Evolutionary conservation across 2,113 vertebrate species (phyloP).

Genomic region (Proteles cristata): DNA sequence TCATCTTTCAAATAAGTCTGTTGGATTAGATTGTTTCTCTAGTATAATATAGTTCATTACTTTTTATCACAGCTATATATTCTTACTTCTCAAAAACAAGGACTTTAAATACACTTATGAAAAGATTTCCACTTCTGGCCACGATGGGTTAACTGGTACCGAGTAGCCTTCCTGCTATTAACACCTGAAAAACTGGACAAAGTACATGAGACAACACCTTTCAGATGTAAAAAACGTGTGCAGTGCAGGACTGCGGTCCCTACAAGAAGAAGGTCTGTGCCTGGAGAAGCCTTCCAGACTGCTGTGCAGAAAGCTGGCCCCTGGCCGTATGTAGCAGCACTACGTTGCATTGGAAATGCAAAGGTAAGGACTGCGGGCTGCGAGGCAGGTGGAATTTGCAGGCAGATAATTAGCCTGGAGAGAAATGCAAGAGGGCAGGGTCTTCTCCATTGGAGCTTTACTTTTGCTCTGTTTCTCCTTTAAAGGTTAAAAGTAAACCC

Average conservation of each 20-base stretch:
- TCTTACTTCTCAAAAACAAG: constrained; percentile 23
- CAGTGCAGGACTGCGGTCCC: not conserved
- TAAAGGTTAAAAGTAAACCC: not conserved
- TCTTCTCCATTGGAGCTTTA: not conserved
- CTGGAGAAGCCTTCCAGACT: not conserved
- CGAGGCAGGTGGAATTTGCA: not conserved
- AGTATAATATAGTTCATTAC: not conserved
- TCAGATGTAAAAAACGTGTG: not conserved
- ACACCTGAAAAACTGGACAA: not conserved
- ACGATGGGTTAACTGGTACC: not conserved
- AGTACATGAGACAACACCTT: not conserved
- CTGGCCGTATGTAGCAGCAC: not conserved
- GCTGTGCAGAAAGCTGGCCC: not conserved
- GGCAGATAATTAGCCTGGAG: not conserved
- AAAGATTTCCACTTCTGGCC: not conserved
- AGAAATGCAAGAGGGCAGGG: not conserved
- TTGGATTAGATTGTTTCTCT: not conserved
- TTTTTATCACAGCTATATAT: constrained; percentile 30
- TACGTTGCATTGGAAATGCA: not conserved
- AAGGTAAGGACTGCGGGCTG: too few relatives aligned
- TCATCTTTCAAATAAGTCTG: constrained; percentile 12
- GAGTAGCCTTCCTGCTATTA: not conserved
- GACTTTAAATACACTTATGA: not conserved
- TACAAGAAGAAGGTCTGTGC: not conserved
- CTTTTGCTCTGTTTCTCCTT: not conserved